Conservation (phyloP, 1,140 invertebrate species). For the Habropoda laboriosa region DNA sequence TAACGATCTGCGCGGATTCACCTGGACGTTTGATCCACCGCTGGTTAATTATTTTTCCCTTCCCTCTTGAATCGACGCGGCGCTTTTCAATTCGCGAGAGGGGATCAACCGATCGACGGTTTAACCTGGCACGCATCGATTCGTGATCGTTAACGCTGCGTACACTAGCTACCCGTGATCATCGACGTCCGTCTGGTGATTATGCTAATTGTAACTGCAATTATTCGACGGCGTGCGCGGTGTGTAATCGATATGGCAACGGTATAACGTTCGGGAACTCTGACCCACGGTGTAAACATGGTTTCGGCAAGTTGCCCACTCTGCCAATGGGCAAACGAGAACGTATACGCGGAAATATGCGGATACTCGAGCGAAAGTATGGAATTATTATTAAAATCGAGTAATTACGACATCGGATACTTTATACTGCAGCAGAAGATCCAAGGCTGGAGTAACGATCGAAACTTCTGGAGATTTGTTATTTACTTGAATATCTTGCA, state of each 20-base stretch:
- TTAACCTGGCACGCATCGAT: not conserved
- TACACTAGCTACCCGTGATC: not conserved
- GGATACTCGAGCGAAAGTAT: too few relatives aligned
- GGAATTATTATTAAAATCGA: too few relatives aligned
- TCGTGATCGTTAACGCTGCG: not conserved
- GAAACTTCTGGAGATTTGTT: too few relatives aligned
- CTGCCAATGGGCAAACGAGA: not conserved
- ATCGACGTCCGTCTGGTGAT: not conserved
- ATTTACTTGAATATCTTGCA: too few relatives aligned
- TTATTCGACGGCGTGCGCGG: not conserved
- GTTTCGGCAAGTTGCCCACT: not conserved
- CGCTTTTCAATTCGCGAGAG: conserved; percentile 2
- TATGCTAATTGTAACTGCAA: conserved; percentile 9
- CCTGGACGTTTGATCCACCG: not conserved
- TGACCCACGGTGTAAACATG: conserved; percentile 10
- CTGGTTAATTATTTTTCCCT: conserved; percentile 21
- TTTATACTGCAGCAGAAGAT: too few relatives aligned
- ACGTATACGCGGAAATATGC: too few relatives aligned
- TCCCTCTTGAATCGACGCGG: too few relatives aligned
- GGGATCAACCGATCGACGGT: not conserved
- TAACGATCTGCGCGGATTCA: conserved; percentile 13
- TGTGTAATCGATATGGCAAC: conserved; percentile 10
- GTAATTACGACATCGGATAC: too few relatives aligned
- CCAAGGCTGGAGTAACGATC: too few relatives aligned
- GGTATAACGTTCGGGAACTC: not conserved